Evolutionary conservation across 2,797 vertebrate genomes (phyloP), one percentile per base, ranked within the genome.

Genomic region (Euthynnus affinis): DNA sequence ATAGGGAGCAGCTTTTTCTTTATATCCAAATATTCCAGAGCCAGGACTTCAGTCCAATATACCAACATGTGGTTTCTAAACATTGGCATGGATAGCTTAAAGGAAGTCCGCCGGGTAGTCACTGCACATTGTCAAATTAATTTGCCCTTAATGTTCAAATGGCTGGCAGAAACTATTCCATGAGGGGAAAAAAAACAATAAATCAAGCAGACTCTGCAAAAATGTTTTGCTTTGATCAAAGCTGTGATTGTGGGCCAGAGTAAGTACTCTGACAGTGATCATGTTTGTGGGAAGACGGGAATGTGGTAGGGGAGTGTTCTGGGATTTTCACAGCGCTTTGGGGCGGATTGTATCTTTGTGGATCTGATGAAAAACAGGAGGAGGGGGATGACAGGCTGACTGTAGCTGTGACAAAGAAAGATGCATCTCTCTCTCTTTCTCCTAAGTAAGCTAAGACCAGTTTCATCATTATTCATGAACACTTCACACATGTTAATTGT

Each of bases 221-320:
- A 89, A 90, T 86, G 82, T 85, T 92, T 85, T 82, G 48, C 78
- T 87, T 82, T 88, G 91, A 94, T 94, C 91, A 91, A 82, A 90
- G 87, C 78, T 53, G 49, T 57, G 86, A 85, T 84, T 79, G 80
- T 20, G 74, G 88, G 88, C 87, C 90, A 93, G 88, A 88, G 84
- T 81, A 88, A 92, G 87, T 80, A 87, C 78, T 88, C 58, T 82
- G 66, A 88, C 70, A 91, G 85, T 65, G 77, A 90, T 91, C 75
- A 42, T 77, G 74, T 81, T 80, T 78, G 67, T 4, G 57, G 60
- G 71, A 68, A 71, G 65, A 82, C 73, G 81, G 34, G 80, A 88
- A 84, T 66, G 77, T 72, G 71, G 68, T 51, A 18, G 48, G 53
- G 48, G 73, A 66, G 81, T 58, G 73, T 74, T 88, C 53, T 74